Evolutionary conservation across 1,140 invertebrate genomes (phyloP).

Genomic region (Cherax quadricarinatus): DNA sequence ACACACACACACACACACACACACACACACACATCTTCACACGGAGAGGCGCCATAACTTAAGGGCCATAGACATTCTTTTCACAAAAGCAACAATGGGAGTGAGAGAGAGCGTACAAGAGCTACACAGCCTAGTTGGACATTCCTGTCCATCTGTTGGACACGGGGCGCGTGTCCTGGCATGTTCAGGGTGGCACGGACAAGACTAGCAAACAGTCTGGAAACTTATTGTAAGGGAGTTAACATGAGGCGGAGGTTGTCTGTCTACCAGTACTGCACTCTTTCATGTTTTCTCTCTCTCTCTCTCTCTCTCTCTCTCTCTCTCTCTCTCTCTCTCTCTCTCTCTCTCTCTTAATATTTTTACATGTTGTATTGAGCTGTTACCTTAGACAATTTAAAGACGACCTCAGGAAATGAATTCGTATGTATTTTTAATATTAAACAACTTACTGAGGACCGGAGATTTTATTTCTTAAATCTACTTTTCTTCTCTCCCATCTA

Average conservation of each 20-base stretch:
- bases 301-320: constrained; percentile 17
- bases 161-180: not conserved
- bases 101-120: not conserved
- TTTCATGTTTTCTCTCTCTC: not conserved
- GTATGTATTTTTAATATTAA: too few species aligned
- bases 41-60: too few species aligned
- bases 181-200: not conserved
- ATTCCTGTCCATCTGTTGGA: not conserved
- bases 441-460: too few species aligned
- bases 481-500: too few species aligned
- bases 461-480: too few species aligned
- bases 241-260: not conserved
- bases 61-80: too few species aligned
- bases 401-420: too few species aligned
- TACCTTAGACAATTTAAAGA: too few species aligned
- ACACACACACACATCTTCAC: not conserved
- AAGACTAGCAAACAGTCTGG: not conserved
- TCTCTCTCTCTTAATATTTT: constrained; percentile 7
- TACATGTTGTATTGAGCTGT: not conserved
- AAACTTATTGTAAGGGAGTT: not conserved
- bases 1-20: not conserved
- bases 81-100: too few species aligned
- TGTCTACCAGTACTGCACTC: not conserved
- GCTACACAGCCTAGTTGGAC: not conserved
- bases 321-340: constrained; percentile 19